Base-by-base conservation (phyloP, 2,113 vertebrate genomes). In the Hylia prasina region DNA sequence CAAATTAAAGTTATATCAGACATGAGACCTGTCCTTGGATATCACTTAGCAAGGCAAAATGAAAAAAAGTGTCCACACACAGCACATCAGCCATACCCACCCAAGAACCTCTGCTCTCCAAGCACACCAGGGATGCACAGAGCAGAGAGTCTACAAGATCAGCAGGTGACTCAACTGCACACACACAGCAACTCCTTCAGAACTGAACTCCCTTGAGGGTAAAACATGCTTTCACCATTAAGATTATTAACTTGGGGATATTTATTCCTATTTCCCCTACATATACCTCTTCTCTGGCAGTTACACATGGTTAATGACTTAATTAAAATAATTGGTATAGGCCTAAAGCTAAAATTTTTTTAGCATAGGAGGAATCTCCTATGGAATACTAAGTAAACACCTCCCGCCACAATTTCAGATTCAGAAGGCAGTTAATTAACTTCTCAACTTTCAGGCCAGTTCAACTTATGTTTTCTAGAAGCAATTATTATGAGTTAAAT, bases 271-370 rank as follows among this genome's bases (percentile, higher is more conserved):
- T 18, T 79, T 89, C 56, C 65, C 86, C 35, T 90, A 77, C 28
- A 82, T 73, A 70, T 24, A 90, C 35, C 51, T 93, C 92, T 88
- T 94, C 42, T 88, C 85, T 58, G 30, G 85, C 75, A 92, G 71
- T 83, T 92, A 84, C 21, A 70, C 40, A 65, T 2, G 1, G 64
- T 57, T 97, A 95, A 97, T 83, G 39, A 91, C 73, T 95, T 94
- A 89, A 93, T 96, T 96, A 96, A 95, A 94, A 81, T 96, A 96
- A 93, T 47, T 79, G 92, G 64, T 90, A 86, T 30, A 64, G 45
- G 90, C 93, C 92, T 94, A 87, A 60, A 96, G 86, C 94, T 71
- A 95, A 54, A 51, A 30, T 86, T 88, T 90, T 40, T 94, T 90
- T 92, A 81, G 91, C 71, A 81, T 35, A 60, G 69, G 19, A 93